Base-by-base conservation (phyloP, 2,888 invertebrate genomes). In the Spodoptera littoralis region DNA sequence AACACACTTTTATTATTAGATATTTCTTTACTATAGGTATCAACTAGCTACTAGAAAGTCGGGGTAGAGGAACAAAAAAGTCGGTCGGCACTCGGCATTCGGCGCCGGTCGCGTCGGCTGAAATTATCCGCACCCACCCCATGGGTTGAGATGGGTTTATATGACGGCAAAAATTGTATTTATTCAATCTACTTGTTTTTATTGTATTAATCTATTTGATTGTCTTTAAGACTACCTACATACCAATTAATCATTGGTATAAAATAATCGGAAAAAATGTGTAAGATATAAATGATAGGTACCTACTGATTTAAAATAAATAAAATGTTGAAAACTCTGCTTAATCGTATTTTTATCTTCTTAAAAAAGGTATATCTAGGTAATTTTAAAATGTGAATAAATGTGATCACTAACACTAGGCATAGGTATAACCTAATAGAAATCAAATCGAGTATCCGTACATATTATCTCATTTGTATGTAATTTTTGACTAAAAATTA, bases 31-130 rank as follows among this genome's bases (percentile, higher is more conserved):
- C 12, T 49, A 52, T 48, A 44, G 27, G 43, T 66, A 49, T 13
- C 42, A 24, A 73, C 24, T 50, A 24, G 67, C 62, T 44, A 58
- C 69, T 72, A 74, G 76, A 73, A 70, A 65, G 59, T 71, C 63
- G 71, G 76, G 62, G 73, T 54, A 61, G 59, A 68, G 85, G 80
- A 80, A 81, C 82, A 88, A 88, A 89, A 85, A 86, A 83, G 86
- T 85, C 77, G 83, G 57, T 49, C 74, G 76, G 72, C 77, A 79
- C 79, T 77, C 86, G 84, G 65, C 76, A 81, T 79, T 80, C 86
- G 88, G 85, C 87, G 90, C 87, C 90, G 84, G 84, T 82, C 80
- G 82, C 82, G 83, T 70, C 83, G 86, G 81, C 86, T 90, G 86
- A 85, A 91, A 92, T 91, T 92, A 92, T 77, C 86, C 84, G 76